Base-by-base conservation (phyloP, 1,140 invertebrate species). In the Drosophila setifemur region DNA sequence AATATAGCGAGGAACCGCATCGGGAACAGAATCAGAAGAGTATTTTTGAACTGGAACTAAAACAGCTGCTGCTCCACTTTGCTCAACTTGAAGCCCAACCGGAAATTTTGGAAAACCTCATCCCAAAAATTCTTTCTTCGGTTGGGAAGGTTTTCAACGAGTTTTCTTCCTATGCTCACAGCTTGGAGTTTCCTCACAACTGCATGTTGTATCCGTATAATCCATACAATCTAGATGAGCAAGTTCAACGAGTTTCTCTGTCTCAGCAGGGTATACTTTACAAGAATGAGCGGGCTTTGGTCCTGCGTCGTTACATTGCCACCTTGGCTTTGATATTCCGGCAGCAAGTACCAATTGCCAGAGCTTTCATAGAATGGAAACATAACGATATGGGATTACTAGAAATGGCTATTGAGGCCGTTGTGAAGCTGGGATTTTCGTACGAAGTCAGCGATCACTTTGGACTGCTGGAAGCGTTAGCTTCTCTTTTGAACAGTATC, bases 241-340 rank as follows among this genome's bases (percentile, higher is more conserved):
- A 58, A 6, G 16, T 35, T 16, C 16, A 31, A 1, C 39, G 28
- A 2, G 19, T n/a, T 0, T 58, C 58, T 14, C 42, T 89, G 2
- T 37, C 67, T 9, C 72, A 86, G 29, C 45, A 54, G 4, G 23
- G 33, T 1, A 21, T 19, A 16, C 28, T 90, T 8, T 81, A 67
- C 39, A 39, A 19, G 1, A 42, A 53, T 3, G 88, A 90, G 43
- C 49, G 60, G 0, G 78, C 64, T 8, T 5, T 83, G 16, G 48
- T 72, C 4, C 18, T 90, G 8, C 85, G 88, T 19, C 72, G 88
- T 4, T 90, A 88, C 42, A 50, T 88, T 7, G 75, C 72, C 7
- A 78, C 63, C 4, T 52, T 90, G 43, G 63, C 73, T 1, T 6
- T 81, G 11, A 83, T 90, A 25, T 89, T 88, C 29, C 12, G 58